Percentiles rank a stretch among this genome's conserved stretches.
These are phyloP conservation scores for Hiodon alosoides DNA, from an alignment of 2,113 vertebrate species.

Conservation along the genomic window DNA sequence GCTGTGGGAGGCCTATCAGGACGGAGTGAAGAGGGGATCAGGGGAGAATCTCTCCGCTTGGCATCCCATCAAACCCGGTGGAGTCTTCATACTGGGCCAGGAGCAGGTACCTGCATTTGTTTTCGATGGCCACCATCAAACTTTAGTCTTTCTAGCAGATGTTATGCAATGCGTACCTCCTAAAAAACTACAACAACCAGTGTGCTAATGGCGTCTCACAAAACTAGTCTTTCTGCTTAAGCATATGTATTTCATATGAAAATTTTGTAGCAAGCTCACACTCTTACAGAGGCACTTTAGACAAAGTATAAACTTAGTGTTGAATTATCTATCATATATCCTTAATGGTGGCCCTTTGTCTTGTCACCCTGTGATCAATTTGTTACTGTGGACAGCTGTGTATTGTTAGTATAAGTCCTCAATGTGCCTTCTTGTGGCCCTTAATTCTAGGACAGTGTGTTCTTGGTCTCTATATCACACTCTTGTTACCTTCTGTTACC, in stretches of 20 bases:
- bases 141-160: background rate
- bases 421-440: background rate
- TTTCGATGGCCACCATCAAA: background rate
- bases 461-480: too few species aligned
- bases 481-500: too few species aligned
- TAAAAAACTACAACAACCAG: too few species aligned
- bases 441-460: too few species aligned
- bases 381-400: background rate
- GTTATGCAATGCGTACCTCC: background rate
- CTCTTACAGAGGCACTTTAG: too few species aligned
- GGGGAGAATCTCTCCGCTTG: conserved; percentile 69
- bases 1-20: conserved; percentile 72
- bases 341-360: too few species aligned
- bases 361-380: too few species aligned
- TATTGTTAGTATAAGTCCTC: background rate
- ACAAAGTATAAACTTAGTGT: too few species aligned
- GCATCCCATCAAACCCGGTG: conserved; percentile 73
- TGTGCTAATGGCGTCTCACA: too few species aligned
- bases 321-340: too few species aligned
- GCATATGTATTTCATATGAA: too few species aligned
- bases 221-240: background rate
- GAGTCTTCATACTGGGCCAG: conserved; percentile 73
- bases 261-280: too few species aligned
- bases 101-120: conserved; percentile 62
- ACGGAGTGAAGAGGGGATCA: conserved; percentile 66